phyloP scores from a whole-genome alignment of 1,140 invertebrate species.

The Bombus consobrinus region DNA sequence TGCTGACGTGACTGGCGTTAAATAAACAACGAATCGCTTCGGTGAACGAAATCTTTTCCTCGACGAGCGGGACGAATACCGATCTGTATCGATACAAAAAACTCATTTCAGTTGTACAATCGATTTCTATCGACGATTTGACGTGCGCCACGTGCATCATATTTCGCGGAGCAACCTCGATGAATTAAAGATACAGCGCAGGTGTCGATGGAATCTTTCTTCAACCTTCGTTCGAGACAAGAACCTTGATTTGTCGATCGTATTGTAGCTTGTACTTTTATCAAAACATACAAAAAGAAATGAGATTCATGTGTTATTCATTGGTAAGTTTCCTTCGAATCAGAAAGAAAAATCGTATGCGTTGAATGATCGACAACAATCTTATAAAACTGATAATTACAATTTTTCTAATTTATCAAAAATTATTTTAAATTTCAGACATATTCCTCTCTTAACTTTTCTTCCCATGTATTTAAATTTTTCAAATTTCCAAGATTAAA shows the following conservation, averaged over 20 bases:
- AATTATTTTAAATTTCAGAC: too few relatives aligned
- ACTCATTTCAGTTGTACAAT: slow-evolving; percentile 35
- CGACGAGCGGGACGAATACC: slow-evolving; percentile 2
- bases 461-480: too few relatives aligned
- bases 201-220: slow-evolving; percentile 57
- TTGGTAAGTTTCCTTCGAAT: neutral
- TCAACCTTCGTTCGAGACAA: slow-evolving; percentile 13
- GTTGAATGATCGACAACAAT: neutral
- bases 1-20: neutral
- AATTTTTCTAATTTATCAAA: too few relatives aligned
- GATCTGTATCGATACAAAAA: slow-evolving; percentile 45
- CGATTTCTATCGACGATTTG: slow-evolving; percentile 57
- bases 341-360: neutral
- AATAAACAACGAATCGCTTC: slow-evolving; percentile 7
- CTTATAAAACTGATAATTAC: too few relatives aligned
- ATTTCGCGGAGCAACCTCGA: slow-evolving; percentile 39
- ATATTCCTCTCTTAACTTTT: too few relatives aligned
- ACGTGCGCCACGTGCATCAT: slow-evolving; percentile 60
- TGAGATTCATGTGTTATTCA: too few relatives aligned
- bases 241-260: slow-evolving; percentile 12
- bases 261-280: neutral
- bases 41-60: neutral
- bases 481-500: too few relatives aligned
- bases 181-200: slow-evolving; percentile 67
- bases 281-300: neutral